Evolutionary conservation across 2,888 invertebrate species (phyloP).

Genomic region (Meta bourneti): DNA sequence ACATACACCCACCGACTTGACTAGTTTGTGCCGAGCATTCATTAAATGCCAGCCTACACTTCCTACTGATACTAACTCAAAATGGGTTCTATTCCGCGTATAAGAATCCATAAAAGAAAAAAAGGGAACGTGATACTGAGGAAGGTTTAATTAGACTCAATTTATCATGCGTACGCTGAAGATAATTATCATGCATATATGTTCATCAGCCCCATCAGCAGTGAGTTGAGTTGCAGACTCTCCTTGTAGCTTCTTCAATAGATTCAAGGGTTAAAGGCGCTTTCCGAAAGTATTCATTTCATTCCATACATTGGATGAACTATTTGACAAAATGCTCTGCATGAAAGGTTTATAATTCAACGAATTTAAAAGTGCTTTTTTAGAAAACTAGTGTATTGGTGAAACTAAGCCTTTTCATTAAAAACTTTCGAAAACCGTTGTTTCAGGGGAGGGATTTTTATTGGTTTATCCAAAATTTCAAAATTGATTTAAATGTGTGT

Average conservation of each 20-base stretch:
- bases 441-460: no score
- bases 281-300: no score
- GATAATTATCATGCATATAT: conserved; percentile 33
- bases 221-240: not conserved
- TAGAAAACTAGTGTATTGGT: no score
- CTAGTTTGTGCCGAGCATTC: not conserved
- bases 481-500: no score
- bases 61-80: not conserved
- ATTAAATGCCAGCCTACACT: not conserved
- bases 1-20: not conserved
- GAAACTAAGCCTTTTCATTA: no score
- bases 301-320: no score
- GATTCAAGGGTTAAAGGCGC: not conserved
- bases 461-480: no score
- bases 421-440: no score
- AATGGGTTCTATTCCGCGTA: no score
- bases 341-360: no score
- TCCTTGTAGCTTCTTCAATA: not conserved
- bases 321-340: no score
- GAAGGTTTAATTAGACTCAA: conserved; percentile 32
- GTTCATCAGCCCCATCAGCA: conserved; percentile 36
- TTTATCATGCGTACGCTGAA: conserved; percentile 31
- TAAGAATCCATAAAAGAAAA: not conserved
- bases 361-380: no score
- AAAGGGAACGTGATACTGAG: not conserved